Evolutionary conservation across 2,797 vertebrate species (phyloP), one percentile per base, ranked within the genome.

Genomic region (Hylomyscus alleni): DNA sequence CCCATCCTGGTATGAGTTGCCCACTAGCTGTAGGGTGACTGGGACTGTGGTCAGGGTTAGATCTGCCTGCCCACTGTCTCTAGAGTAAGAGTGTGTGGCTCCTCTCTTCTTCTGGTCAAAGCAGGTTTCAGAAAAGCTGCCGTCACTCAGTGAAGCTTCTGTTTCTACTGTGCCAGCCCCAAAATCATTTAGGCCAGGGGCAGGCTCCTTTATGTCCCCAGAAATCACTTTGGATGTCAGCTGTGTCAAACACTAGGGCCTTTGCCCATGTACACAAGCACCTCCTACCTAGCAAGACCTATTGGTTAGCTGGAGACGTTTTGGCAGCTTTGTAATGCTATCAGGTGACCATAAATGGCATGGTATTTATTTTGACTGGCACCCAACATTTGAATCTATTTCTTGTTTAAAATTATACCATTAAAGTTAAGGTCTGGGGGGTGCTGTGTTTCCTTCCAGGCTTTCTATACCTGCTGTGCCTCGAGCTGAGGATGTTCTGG

Each of bases 121-220:
- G 91, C 81, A 94, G 44, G 78, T 88, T 91, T 87, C 65, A 94
- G 84, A 94, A 78, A 94, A 94, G 73, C 50, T 96, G 77, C 22
- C 54, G 31, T 95, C 77, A 75, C 50, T 47, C 93, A 7, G 40
- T 15, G 54, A 90, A 97, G 76, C 52, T 93, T 94, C 90, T 60
- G 50, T 86, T 97, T 93, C 83, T 69, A 29, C 20, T 94, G 56
- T 93, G 58, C 80, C 60, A 89, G 62, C 65, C 96, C 50, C 69
- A 76, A 95, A 89, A 97, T 94, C 78, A 83, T 85, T 3, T 67
- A 98, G 98, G 92, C 98, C 98, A 98, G 98, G 98, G 97, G 97
- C 98, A 98, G 98, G 98, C 98, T 98, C 98, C 98, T 98, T 98
- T 87, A 97, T 98, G 98, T 93, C 78, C 93, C 91, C 82, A 96